These are phyloP conservation scores for Enteromius treurensis DNA, from an alignment of 2,797 vertebrate genomes.

Conservation along the genomic window DNA sequence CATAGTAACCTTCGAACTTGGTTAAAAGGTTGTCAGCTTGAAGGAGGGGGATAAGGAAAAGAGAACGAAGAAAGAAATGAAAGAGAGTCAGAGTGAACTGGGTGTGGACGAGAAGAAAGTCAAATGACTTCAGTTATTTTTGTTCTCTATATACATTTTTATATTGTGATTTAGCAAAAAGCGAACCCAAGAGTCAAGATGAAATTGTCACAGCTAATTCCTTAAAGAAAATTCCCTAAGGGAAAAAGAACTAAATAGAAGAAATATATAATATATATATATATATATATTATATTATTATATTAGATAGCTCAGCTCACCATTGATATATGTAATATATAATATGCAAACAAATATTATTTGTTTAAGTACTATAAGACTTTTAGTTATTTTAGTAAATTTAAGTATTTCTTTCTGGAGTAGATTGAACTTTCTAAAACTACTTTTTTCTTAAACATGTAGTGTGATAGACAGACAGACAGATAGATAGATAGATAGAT, in stretches of 20 bases:
- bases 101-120: conserved; percentile 40
- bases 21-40: conserved; percentile 71
- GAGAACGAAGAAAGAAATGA: conserved; percentile 21
- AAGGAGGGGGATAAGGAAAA: conserved; percentile 43
- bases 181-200: conserved; percentile 8
- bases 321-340: too few relatives aligned
- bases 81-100: conserved; percentile 17
- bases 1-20: conserved; percentile 77
- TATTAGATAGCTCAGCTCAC: too few relatives aligned
- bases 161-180: conserved; percentile 16
- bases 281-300: too few relatives aligned
- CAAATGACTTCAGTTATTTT: conserved; percentile 3
- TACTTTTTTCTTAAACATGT: too few relatives aligned
- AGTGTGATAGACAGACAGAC: too few relatives aligned
- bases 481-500: background rate
- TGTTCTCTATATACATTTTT: background rate
- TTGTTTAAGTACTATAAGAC: background rate
- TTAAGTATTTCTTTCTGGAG: too few relatives aligned
- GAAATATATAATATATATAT: too few relatives aligned
- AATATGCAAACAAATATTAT: too few relatives aligned
- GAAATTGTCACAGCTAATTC: background rate
- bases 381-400: too few relatives aligned
- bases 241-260: background rate
- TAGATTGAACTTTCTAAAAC: too few relatives aligned
- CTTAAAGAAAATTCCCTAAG: background rate